Conservation (phyloP, 2,888 invertebrate genomes). For the Phengaris arion region DNA sequence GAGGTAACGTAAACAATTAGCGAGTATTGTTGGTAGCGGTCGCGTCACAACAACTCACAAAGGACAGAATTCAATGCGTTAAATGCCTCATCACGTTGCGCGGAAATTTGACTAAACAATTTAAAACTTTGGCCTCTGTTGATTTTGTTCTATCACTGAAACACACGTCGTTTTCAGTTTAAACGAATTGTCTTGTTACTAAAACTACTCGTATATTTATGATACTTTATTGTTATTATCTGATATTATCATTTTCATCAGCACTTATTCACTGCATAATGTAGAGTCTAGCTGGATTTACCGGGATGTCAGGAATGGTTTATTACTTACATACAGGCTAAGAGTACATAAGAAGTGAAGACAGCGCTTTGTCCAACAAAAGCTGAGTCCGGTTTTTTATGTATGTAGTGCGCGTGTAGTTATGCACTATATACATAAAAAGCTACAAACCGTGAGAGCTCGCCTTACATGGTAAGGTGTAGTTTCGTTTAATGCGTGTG, state of each 20-base stretch:
- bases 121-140: slow-evolving; percentile 37
- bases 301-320: too few species aligned
- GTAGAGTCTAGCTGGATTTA: too few species aligned
- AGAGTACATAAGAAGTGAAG: too few species aligned
- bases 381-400: too few species aligned
- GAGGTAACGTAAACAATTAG: slow-evolving; percentile 53
- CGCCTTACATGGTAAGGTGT: too few species aligned
- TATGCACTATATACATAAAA: too few species aligned
- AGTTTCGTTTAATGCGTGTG: too few species aligned
- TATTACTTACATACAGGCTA: too few species aligned
- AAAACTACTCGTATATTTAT: neutral
- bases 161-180: slow-evolving; percentile 10
- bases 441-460: too few species aligned
- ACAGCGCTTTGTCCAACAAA: too few species aligned
- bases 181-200: neutral
- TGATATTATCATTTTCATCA: neutral
- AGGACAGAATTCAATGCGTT: slow-evolving; percentile 49
- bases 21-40: slow-evolving; percentile 47
- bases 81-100: slow-evolving; percentile 53
- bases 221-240: neutral
- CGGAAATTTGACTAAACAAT: slow-evolving; percentile 41
- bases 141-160: slow-evolving; percentile 30
- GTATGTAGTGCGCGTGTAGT: too few species aligned
- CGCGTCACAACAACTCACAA: slow-evolving; percentile 47
- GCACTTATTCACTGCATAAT: neutral